Percentiles rank a stretch among this genome's conserved stretches.
phyloP scores from a whole-genome alignment of 2,113 vertebrate genomes.

The Psilopogon haemacephalus region DNA sequence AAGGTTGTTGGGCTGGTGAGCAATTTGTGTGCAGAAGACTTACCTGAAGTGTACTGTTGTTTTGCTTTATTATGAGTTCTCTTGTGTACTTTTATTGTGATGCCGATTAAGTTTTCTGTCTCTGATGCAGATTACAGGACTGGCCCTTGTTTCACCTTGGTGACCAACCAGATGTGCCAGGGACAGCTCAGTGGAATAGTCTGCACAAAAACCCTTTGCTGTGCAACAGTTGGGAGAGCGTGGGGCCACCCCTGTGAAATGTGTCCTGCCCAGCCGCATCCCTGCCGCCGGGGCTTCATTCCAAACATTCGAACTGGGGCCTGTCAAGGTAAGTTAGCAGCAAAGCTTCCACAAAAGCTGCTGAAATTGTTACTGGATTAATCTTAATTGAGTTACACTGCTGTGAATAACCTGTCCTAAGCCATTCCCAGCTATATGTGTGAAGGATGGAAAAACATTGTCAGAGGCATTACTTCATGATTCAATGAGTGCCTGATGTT shows the following conservation, averaged over 20 bases:
- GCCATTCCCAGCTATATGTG: constrained; percentile 72
- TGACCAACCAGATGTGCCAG: constrained; percentile 99
- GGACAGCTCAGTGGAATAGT: constrained; percentile 97
- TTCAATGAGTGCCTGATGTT: constrained; percentile 76
- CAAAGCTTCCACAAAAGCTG: constrained; percentile 39
- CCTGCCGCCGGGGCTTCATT: constrained; percentile 95
- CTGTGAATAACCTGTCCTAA: constrained; percentile 78
- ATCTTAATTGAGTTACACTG: constrained; percentile 80
- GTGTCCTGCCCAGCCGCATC: constrained; percentile 96
- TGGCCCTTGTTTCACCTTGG: constrained; percentile 93
- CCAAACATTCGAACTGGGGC: constrained; percentile 95
- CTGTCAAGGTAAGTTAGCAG: constrained; percentile 88
- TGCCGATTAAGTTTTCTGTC: constrained; percentile 24
- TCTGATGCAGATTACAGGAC: constrained; percentile 91
- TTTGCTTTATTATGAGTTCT: not conserved
- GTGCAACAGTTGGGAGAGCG: constrained; percentile 93
- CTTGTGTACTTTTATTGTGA: not conserved
- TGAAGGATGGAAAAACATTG: constrained; percentile 76
- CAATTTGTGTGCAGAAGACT: not conserved
- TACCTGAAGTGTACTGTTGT: not conserved
- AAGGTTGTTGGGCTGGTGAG: not conserved
- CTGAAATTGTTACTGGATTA: constrained; percentile 72
- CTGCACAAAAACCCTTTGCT: constrained; percentile 97
- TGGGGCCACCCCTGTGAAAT: constrained; percentile 99
- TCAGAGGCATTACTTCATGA: constrained; percentile 73